Evolutionary conservation across 2,888 invertebrate genomes (phyloP), one percentile per base, ranked within the genome.

Genomic region (Epsilonema sp.): DNA sequence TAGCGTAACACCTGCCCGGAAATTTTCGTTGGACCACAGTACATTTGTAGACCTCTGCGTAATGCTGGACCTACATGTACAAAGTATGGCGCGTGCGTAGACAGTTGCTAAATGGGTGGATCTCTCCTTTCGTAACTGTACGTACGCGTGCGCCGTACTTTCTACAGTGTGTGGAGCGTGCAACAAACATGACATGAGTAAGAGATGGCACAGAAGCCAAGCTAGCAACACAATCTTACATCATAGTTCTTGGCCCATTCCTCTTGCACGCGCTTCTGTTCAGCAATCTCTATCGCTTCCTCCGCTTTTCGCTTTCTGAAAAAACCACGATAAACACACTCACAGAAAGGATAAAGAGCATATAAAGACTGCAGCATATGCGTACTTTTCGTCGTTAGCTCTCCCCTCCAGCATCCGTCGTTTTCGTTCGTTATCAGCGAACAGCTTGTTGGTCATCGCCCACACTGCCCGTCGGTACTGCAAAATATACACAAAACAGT

Each of bases 171-270:
- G n/a, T n/a, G n/a, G n/a, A n/a, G n/a, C n/a, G n/a, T n/a, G n/a
- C n/a, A n/a, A n/a, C n/a, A n/a, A n/a, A n/a, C n/a, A n/a, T n/a
- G n/a, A n/a, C n/a, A n/a, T n/a, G n/a, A n/a, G n/a, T n/a, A n/a
- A n/a, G n/a, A n/a, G n/a, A n/a, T n/a, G n/a, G n/a, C n/a, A n/a
- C n/a, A n/a, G n/a, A n/a, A n/a, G n/a, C n/a, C n/a, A n/a, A n/a
- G n/a, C n/a, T n/a, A n/a, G n/a, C n/a, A n/a, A n/a, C n/a, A n/a
- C n/a, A n/a, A n/a, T n/a, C n/a, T n/a, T 64, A 81, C 82, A 74
- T 97, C 97, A 71, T 90, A 97, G 70, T 94, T 97, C 65, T 90
- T 87, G 54, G 90, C 85, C 87, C 90, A 97, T 66, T 94, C 92
- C 57, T 85, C 82, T 62, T 92, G 86, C 42, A 82, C 70, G 50